Conservation (phyloP, 2,797 vertebrate species). For the Sebastiscus tertius region DNA sequence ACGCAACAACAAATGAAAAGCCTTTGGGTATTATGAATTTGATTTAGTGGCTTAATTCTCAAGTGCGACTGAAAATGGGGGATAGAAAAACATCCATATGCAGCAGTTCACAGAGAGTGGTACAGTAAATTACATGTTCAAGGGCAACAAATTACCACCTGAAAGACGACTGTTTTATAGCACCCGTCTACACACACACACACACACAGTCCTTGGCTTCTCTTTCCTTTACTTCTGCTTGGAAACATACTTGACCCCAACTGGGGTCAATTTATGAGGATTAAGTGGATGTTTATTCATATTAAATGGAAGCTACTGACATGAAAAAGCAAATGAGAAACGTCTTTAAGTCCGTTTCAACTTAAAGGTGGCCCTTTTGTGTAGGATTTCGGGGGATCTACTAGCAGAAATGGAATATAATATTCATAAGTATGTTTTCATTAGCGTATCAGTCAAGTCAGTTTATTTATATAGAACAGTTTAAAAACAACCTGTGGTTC, state of each 20-base stretch:
- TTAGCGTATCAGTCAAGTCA: background rate
- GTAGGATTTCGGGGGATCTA: too few species aligned
- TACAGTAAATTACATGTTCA: slow-evolving; percentile 50
- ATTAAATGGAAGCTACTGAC: background rate
- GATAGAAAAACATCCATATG: slow-evolving; percentile 18
- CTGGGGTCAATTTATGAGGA: slow-evolving; percentile 1
- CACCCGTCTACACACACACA: background rate
- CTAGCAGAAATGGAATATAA: too few species aligned
- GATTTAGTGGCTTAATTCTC: slow-evolving; percentile 60
- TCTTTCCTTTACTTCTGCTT: background rate
- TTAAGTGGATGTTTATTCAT: background rate
- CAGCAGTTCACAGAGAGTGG: slow-evolving; percentile 28
- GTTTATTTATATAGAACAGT: background rate
- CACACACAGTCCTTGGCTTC: background rate
- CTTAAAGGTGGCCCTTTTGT: background rate
- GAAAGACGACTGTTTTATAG: slow-evolving; percentile 24
- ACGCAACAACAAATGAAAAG: slow-evolving; percentile 51
- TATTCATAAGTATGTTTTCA: too few species aligned
- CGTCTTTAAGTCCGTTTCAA: slow-evolving; percentile 11
- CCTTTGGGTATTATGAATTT: slow-evolving; percentile 55
- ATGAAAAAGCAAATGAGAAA: background rate
- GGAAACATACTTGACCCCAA: background rate
- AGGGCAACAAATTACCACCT: slow-evolving; percentile 37
- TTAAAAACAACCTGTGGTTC: background rate
- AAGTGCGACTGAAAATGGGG: slow-evolving; percentile 28